Conservation (phyloP, 2,888 invertebrate species). For the Phaedon cochleariae region DNA sequence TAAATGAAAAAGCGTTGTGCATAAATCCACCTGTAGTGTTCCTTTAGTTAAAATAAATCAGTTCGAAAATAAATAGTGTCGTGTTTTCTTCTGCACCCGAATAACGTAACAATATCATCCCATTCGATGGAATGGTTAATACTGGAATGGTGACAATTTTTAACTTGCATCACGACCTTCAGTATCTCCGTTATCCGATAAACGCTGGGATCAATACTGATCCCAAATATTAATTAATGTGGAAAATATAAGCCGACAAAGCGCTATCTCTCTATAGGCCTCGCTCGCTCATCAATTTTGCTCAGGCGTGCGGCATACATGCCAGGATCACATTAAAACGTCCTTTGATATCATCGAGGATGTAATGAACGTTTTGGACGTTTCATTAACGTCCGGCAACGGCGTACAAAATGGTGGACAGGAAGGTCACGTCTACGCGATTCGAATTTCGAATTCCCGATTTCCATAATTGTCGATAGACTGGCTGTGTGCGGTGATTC, state of each 20-base stretch:
- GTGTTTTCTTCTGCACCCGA: no score
- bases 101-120: no score
- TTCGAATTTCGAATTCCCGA: conserved; percentile 10
- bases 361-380: conserved; percentile 13
- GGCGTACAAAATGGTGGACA: conserved; percentile 8
- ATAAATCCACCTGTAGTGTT: no score
- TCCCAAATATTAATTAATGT: not conserved
- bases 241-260: not conserved
- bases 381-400: conserved; percentile 12
- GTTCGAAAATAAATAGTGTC: no score
- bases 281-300: not conserved
- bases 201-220: not conserved
- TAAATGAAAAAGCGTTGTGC: no score
- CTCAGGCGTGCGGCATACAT: not conserved
- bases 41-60: no score
- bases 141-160: no score
- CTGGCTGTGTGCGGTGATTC: no score
- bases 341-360: not conserved
- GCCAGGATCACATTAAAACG: not conserved
- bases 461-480: conserved; percentile 9
- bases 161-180: no score
- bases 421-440: conserved; percentile 3
- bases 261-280: not conserved
- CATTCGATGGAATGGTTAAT: no score
- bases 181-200: no score